These are phyloP conservation scores for Colossoma macropomum DNA, from an alignment of 2,113 vertebrate genomes.

Conservation along the genomic window DNA sequence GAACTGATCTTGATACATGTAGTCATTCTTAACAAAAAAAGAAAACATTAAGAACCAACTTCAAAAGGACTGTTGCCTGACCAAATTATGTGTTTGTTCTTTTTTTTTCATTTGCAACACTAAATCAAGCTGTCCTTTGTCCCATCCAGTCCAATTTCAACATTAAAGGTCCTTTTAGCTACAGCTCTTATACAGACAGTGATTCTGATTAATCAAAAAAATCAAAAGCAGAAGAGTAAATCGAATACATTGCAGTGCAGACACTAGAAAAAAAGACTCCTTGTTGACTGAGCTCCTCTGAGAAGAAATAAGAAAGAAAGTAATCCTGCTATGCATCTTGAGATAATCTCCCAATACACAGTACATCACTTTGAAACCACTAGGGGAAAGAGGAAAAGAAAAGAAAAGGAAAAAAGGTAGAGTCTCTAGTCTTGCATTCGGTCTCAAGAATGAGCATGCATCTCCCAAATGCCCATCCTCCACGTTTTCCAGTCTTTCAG, in stretches of 20 bases:
- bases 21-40: not conserved
- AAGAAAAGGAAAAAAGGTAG: not conserved
- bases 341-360: slow-evolving; percentile 2
- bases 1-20: not conserved
- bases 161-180: not conserved
- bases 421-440: slow-evolving; percentile 18
- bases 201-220: not conserved
- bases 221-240: not conserved
- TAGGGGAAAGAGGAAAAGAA: not conserved
- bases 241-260: not conserved
- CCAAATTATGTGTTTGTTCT: not conserved
- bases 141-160: not conserved
- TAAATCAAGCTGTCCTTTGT: not conserved
- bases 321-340: not conserved
- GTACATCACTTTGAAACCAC: not conserved
- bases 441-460: not conserved
- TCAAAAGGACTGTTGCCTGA: not conserved
- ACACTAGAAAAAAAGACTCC: not conserved
- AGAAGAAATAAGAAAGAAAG: not conserved
- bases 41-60: not conserved
- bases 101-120: not conserved
- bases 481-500: slow-evolving; percentile 8
- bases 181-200: not conserved
- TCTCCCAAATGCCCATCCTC: not conserved
- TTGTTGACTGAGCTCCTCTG: not conserved